These are phyloP conservation scores for Halyomorpha halys DNA, from an alignment of 1,140 invertebrate species.

Conservation along the genomic window DNA sequence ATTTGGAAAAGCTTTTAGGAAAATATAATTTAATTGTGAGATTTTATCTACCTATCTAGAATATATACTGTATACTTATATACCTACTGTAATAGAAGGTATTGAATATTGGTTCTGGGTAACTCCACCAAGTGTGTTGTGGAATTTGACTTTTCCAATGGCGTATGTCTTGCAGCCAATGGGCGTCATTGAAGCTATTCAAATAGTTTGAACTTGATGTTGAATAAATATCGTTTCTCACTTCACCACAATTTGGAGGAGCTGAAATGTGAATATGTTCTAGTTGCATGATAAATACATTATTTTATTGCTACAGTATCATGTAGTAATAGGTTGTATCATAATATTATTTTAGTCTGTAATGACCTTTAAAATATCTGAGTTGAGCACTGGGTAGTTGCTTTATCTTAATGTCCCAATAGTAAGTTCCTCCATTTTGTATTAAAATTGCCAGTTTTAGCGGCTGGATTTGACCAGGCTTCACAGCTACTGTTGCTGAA, in stretches of 20 bases:
- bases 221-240: slow-evolving; percentile 22
- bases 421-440: slow-evolving; percentile 35
- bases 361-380: slow-evolving; percentile 32
- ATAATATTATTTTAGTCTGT: neutral
- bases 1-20: no score
- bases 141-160: slow-evolving; percentile 10
- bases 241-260: slow-evolving; percentile 15
- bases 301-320: neutral
- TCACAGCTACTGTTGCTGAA: slow-evolving; percentile 36
- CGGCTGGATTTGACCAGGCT: slow-evolving; percentile 34
- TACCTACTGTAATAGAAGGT: slow-evolving; percentile 33
- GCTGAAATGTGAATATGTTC: neutral
- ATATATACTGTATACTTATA: no score
- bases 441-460: slow-evolving; percentile 35
- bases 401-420: slow-evolving; percentile 36
- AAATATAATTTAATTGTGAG: no score
- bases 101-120: slow-evolving; percentile 34
- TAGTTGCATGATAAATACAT: neutral
- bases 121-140: slow-evolving; percentile 32
- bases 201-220: neutral
- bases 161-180: slow-evolving; percentile 12
- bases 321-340: no score
- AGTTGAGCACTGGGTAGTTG: slow-evolving; percentile 35
- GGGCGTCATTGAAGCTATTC: neutral
- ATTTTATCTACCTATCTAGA: no score